Evolutionary conservation across 1,140 invertebrate genomes (phyloP).

Genomic region (Drosophila littoralis): DNA sequence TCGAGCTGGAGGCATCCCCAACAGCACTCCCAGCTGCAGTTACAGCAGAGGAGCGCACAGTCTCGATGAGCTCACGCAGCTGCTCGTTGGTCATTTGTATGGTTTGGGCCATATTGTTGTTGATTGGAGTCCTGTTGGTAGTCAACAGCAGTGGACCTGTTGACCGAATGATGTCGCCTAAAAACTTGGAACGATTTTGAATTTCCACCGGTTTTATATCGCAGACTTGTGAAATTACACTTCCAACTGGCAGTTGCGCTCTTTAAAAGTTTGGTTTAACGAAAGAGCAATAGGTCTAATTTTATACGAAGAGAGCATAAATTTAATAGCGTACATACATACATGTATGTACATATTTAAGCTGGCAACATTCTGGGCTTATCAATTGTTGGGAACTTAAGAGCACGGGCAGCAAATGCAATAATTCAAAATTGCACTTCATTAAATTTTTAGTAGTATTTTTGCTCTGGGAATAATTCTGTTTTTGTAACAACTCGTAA

Average conservation of each 20-base stretch:
- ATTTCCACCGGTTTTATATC: slow-evolving; percentile 54
- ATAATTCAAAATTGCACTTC: too few species aligned
- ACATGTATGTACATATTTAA: background rate
- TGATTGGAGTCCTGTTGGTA: too few species aligned
- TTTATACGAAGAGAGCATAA: background rate
- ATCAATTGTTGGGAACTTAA: too few species aligned
- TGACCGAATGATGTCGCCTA: slow-evolving; percentile 20
- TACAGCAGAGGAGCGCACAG: slow-evolving; percentile 38
- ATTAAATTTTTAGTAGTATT: too few species aligned
- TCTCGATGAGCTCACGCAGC: slow-evolving; percentile 54
- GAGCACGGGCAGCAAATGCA: too few species aligned
- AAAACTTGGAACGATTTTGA: slow-evolving; percentile 19
- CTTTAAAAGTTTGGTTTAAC: background rate
- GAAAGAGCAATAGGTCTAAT: background rate
- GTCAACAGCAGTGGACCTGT: too few species aligned
- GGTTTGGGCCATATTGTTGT: slow-evolving; percentile 25
- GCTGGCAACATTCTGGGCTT: too few species aligned
- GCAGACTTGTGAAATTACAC: slow-evolving; percentile 52
- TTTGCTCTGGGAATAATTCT: too few species aligned
- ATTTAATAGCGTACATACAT: background rate
- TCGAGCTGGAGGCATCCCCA: background rate
- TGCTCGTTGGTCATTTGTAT: slow-evolving; percentile 68
- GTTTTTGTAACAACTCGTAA: too few species aligned
- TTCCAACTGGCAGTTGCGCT: slow-evolving; percentile 34
- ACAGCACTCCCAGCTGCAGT: slow-evolving; percentile 11